These are phyloP conservation scores for Promerops cafer DNA, from an alignment of 2,113 vertebrate genomes.

Conservation along the genomic window DNA sequence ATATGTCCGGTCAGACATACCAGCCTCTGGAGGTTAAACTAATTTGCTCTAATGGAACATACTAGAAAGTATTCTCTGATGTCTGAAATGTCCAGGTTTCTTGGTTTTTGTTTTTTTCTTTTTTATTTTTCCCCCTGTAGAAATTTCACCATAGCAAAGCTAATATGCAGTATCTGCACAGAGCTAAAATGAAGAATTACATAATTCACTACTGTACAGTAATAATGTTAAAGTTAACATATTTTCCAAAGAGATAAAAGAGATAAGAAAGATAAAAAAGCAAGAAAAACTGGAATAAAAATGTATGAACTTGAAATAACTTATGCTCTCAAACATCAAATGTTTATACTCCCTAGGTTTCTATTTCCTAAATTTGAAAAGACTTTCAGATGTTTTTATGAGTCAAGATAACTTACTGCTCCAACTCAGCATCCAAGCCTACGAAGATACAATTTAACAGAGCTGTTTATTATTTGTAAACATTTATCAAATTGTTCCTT, in stretches of 20 bases:
- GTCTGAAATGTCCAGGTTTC: not conserved
- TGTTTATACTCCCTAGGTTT: not conserved
- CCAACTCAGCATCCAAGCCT: not conserved
- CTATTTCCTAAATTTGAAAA: not conserved
- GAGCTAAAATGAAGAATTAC: not conserved
- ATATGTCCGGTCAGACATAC: not conserved
- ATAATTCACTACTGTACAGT: not conserved
- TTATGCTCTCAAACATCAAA: not conserved
- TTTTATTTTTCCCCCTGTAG: not conserved
- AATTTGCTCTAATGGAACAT: not conserved
- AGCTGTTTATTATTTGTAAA: slow-evolving; percentile 34
- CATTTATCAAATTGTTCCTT: slow-evolving; percentile 40
- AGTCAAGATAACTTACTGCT: not conserved
- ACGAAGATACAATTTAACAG: not conserved
- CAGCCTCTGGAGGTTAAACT: not conserved
- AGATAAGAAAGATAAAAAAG: not conserved
- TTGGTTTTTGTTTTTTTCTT: not conserved
- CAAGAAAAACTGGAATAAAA: not conserved
- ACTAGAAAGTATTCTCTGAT: not conserved
- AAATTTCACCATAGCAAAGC: not conserved
- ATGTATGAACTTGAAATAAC: not conserved
- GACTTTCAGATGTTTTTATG: not conserved
- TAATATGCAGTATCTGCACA: not conserved
- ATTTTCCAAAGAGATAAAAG: not conserved
- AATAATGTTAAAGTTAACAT: not conserved